Evolutionary conservation across 1,140 invertebrate species (phyloP).

Genomic region (Cotesia chilonis): DNA sequence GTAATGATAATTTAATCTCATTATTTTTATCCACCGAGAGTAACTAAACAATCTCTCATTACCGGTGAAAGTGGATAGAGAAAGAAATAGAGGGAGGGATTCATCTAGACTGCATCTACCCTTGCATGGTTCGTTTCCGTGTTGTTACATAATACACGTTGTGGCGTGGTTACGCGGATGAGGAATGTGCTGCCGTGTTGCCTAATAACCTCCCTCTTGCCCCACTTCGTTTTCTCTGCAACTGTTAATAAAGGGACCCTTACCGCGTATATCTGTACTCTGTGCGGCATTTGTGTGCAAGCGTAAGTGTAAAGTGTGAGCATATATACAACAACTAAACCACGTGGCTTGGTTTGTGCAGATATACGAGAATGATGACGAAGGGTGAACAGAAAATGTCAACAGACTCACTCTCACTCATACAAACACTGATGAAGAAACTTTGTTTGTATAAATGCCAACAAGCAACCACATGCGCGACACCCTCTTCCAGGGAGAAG

Average conservation of each 20-base stretch:
- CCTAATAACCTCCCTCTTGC: conserved; percentile 61
- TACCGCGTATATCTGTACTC: conserved; percentile 30
- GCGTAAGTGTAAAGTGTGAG: not conserved
- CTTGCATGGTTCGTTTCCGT: conserved; percentile 61
- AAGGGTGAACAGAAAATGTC: conserved; percentile 36
- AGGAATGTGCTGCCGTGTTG: conserved; percentile 64
- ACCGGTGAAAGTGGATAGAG: conserved; percentile 7
- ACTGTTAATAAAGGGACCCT: conserved; percentile 38
- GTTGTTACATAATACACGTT: conserved; percentile 67
- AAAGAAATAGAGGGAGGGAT: conserved; percentile 2
- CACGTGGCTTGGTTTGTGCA: conserved; percentile 2
- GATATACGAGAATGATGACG: conserved; percentile 31
- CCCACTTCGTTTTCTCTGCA: conserved; percentile 45
- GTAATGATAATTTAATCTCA: conserved; percentile 5
- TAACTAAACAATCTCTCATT: conserved; percentile 9
- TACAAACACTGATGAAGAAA: conserved; percentile 37
- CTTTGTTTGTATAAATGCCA: conserved; percentile 23
- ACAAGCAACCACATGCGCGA: conserved; percentile 38
- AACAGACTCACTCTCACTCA: conserved; percentile 41
- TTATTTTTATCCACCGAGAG: conserved; percentile 20
- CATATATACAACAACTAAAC: not conserved
- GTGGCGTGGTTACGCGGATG: conserved; percentile 62
- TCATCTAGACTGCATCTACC: conserved; percentile 46
- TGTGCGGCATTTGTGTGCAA: conserved; percentile 32
- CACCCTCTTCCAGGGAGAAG: conserved; percentile 39